Conservation (phyloP, 2,888 invertebrate species). For the Eristalis arbustorum region DNA sequence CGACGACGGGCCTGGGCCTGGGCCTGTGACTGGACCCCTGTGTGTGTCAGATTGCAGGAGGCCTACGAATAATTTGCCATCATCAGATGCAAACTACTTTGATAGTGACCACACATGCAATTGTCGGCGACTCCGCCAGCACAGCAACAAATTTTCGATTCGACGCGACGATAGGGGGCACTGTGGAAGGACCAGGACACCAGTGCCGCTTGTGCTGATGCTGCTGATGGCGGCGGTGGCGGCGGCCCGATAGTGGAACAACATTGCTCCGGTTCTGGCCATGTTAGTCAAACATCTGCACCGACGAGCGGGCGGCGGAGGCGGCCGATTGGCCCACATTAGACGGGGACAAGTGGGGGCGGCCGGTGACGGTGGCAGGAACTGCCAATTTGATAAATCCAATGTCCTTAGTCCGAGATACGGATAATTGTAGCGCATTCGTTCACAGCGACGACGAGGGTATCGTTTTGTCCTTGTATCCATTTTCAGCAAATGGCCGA, state of each 20-base stretch:
- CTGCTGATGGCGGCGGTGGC: neutral
- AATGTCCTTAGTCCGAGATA: conserved; percentile 52
- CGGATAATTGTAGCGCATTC: conserved; percentile 41
- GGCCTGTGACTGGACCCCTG: neutral
- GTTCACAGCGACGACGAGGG: conserved; percentile 43
- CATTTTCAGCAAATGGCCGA: conserved; percentile 40
- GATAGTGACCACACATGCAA: conserved; percentile 44
- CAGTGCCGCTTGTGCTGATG: neutral
- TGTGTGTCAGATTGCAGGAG: conserved; percentile 34
- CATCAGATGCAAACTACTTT: conserved; percentile 62
- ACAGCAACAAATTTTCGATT: neutral
- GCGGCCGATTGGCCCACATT: conserved; percentile 13
- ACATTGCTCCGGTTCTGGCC: neutral
- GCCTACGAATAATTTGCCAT: conserved; percentile 64
- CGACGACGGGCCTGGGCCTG: neutral
- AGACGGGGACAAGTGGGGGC: neutral
- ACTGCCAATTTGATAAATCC: conserved; percentile 66
- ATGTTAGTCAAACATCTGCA: conserved; percentile 4
- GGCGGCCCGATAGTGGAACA: neutral
- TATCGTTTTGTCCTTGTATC: conserved; percentile 33
- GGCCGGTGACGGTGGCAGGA: conserved; percentile 15
- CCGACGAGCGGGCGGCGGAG: neutral
- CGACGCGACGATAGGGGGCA: neutral
- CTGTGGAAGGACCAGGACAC: neutral
- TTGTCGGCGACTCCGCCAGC: conserved; percentile 30